Percentiles rank a stretch among this genome's conserved stretches.
phyloP scores from a whole-genome alignment of 2,113 vertebrate genomes.

The Cavia porcellus region DNA sequence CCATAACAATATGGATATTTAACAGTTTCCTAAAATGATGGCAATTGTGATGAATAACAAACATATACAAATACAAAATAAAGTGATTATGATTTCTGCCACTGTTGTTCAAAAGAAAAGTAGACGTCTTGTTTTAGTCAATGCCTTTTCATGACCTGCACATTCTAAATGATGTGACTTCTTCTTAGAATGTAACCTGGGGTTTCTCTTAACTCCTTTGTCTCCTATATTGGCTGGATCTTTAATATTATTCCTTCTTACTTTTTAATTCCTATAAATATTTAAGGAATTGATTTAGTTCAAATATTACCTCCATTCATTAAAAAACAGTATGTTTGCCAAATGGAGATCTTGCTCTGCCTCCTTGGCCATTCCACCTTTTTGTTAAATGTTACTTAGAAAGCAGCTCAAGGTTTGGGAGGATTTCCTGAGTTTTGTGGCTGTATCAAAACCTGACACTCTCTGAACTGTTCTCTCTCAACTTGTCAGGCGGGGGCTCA shows the following conservation, averaged over 20 bases:
- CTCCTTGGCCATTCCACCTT: background rate
- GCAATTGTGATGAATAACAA: background rate
- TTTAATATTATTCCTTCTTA: background rate
- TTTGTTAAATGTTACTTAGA: background rate
- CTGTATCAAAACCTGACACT: background rate
- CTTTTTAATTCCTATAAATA: slow-evolving; percentile 42
- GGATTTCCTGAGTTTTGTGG: too few species aligned
- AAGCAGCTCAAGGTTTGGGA: background rate
- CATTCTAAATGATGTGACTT: background rate
- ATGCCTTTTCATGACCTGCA: background rate
- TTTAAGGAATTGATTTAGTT: background rate
- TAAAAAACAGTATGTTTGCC: background rate
- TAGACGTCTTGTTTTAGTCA: background rate
- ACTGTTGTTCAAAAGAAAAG: background rate
- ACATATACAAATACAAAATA: background rate
- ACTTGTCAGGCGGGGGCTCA: background rate
- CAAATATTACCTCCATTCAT: slow-evolving; percentile 10
- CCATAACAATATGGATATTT: background rate
- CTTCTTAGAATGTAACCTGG: background rate
- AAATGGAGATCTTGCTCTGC: background rate
- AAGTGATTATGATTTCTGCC: background rate
- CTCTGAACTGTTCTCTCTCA: background rate
- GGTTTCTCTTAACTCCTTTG: slow-evolving; percentile 2
- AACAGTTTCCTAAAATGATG: background rate
- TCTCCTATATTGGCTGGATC: background rate